Evolutionary conservation across 2,888 invertebrate genomes (phyloP).

Genomic region (Metalampra italica): DNA sequence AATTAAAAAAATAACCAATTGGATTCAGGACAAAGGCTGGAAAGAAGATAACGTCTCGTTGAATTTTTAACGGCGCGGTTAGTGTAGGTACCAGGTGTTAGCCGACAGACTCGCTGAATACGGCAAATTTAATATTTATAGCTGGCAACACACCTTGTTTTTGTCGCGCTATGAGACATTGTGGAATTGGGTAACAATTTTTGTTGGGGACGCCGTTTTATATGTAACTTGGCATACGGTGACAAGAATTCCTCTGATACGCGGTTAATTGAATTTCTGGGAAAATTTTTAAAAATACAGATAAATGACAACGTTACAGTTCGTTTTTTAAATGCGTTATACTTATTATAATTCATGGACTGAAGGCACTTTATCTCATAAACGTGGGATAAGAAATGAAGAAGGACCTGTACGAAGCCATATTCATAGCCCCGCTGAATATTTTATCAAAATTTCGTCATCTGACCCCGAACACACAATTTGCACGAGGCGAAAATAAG

Average conservation of each 20-base stretch:
- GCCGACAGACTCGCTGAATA: constrained; percentile 57
- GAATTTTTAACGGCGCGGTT: constrained; percentile 70
- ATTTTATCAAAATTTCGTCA: too few relatives aligned
- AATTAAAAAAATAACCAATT: constrained; percentile 24
- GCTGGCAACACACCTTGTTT: constrained; percentile 56
- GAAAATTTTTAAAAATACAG: too few relatives aligned
- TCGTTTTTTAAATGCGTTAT: too few relatives aligned
- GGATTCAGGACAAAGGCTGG: constrained; percentile 31
- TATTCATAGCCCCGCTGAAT: too few relatives aligned
- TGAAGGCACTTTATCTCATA: too few relatives aligned
- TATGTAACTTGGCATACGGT: neutral
- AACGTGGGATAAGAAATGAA: too few relatives aligned
- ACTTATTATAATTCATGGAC: too few relatives aligned
- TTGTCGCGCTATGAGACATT: constrained; percentile 52
- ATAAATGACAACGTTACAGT: too few relatives aligned
- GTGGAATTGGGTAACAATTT: constrained; percentile 32
- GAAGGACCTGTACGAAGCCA: too few relatives aligned
- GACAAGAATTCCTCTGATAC: neutral
- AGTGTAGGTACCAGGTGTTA: constrained; percentile 57
- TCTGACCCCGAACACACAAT: too few relatives aligned
- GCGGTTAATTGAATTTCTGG: too few relatives aligned
- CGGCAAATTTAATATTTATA: constrained; percentile 73
- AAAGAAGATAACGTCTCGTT: constrained; percentile 48
- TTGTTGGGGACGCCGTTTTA: constrained; percentile 7
- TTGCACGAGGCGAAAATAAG: too few relatives aligned